A percentile compares a stretch with the other conserved stretches of the same genome.
Evolutionary conservation across 2,797 vertebrate species (phyloP).

Genomic region (Cetoscarus ocellatus): DNA sequence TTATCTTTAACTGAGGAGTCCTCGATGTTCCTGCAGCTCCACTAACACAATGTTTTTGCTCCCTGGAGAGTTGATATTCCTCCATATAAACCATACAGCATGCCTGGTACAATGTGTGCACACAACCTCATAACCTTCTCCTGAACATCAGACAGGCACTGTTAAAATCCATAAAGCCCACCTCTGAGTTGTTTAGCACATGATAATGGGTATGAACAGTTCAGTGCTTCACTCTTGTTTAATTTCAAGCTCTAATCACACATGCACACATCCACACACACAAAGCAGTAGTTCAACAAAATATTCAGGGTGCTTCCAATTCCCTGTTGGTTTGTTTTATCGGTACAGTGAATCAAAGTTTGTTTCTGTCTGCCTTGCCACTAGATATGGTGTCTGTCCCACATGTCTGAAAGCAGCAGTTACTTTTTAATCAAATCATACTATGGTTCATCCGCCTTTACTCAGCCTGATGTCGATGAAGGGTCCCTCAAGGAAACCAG

Average conservation of each 20-base stretch:
- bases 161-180: conserved; percentile 25
- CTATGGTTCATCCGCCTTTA: conserved; percentile 13
- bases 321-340: conserved; percentile 59
- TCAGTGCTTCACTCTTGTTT: conserved; percentile 28
- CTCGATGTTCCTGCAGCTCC: conserved; percentile 26
- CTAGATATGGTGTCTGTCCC: conserved; percentile 19
- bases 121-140: conserved; percentile 42
- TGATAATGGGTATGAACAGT: conserved; percentile 36
- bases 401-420: conserved; percentile 20
- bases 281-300: conserved; percentile 38
- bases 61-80: conserved; percentile 29
- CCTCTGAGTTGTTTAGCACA: conserved; percentile 55
- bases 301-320: conserved; percentile 60
- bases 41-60: conserved; percentile 20
- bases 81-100: conserved; percentile 39
- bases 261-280: conserved; percentile 13
- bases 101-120: conserved; percentile 32
- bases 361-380: conserved; percentile 47
- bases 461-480: conserved; percentile 7
- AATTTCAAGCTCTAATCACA: conserved; percentile 31
- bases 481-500: conserved; percentile 15
- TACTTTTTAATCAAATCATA: conserved; percentile 28
- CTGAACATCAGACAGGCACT: conserved; percentile 37
- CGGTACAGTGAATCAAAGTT: conserved; percentile 58
- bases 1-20: background rate